Evolutionary conservation across 2,113 vertebrate genomes (phyloP), one percentile per base, ranked within the genome.

Genomic region (Emydocephalus ijimae): DNA sequence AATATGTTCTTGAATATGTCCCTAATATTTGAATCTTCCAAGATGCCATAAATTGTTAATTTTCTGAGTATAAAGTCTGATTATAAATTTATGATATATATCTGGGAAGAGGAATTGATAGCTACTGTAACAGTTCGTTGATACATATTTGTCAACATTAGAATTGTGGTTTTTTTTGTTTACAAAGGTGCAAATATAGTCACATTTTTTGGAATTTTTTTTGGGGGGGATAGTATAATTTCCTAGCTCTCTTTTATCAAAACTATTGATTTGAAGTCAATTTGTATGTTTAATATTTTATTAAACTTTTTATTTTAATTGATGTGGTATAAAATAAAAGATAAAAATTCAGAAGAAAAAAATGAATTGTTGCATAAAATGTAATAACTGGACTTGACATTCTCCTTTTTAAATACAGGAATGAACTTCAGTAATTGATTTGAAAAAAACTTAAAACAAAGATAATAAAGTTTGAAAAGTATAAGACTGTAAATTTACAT

Each of bases 351-450:
- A 64, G 26, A 64, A 64, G 59, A 29, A 64, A 29, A 61, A 29
- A n/a, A 69, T 15, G 29, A 69, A 69, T 91, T 93, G 92, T 59
- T 89, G 39, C 95, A 96, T 96, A 96, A 95, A 96, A 95, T 94
- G 93, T 91, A 93, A 91, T 93, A 95, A 93, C 92, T 93, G 91
- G 90, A 94, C 94, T 89, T 96, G 94, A 96, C 90, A 50, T 55
- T 89, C 93, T 85, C 94, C 95, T 95, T 95, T 93, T 95, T 89
- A 91, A 96, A 89, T 94, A 95, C 92, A 96, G 88, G 93, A 95
- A 93, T 92, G 88, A 92, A 95, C 95, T 94, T 96, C 90, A 95
- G 24, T 39, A 94, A 96, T 92, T 95, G 94, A 95, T 89, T 97
- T 93, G 94, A 95, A 95, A 89, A 87, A 86, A 85, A 94, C 93